Conservation (phyloP, 2,888 invertebrate genomes). For the Rhamphomyia laevipes region DNA sequence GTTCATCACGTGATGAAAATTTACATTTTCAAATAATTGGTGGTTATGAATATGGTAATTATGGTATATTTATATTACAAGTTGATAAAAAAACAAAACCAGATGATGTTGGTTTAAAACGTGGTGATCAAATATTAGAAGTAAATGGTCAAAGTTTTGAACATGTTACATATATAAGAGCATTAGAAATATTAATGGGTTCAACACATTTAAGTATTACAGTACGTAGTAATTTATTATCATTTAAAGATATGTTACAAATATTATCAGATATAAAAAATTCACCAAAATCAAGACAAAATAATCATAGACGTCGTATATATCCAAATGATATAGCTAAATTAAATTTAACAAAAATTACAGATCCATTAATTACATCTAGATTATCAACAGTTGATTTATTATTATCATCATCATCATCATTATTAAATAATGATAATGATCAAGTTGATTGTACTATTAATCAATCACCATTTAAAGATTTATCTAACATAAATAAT, state of each 20-base stretch:
- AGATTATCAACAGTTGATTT: slow-evolving; percentile 64
- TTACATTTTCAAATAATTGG: slow-evolving; percentile 90
- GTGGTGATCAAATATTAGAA: slow-evolving; percentile 95
- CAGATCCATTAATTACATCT: slow-evolving; percentile 35
- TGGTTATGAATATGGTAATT: slow-evolving; percentile 82
- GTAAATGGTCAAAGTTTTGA: slow-evolving; percentile 96
- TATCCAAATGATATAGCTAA: slow-evolving; percentile 51
- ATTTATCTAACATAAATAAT: slow-evolving; percentile 23
- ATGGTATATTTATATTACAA: slow-evolving; percentile 89
- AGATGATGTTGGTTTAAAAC: slow-evolving; percentile 88
- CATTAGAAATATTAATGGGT: slow-evolving; percentile 83
- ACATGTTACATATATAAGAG: slow-evolving; percentile 81
- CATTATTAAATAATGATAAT: slow-evolving; percentile 5
- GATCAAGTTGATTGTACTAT: slow-evolving; percentile 33
- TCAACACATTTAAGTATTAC: slow-evolving; percentile 94
- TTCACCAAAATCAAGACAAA: slow-evolving; percentile 44
- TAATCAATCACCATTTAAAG: slow-evolving; percentile 42
- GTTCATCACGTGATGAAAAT: slow-evolving; percentile 86
- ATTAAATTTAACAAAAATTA: slow-evolving; percentile 41
- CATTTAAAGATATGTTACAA: slow-evolving; percentile 57
- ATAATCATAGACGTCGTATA: slow-evolving; percentile 35
- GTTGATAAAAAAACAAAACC: slow-evolving; percentile 90
- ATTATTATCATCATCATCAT: slow-evolving; percentile 15
- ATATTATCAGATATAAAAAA: slow-evolving; percentile 68
- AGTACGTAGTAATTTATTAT: slow-evolving; percentile 91